These are phyloP conservation scores for Netelia fuscicornis DNA, from an alignment of 2,888 invertebrate genomes.

Conservation along the genomic window DNA sequence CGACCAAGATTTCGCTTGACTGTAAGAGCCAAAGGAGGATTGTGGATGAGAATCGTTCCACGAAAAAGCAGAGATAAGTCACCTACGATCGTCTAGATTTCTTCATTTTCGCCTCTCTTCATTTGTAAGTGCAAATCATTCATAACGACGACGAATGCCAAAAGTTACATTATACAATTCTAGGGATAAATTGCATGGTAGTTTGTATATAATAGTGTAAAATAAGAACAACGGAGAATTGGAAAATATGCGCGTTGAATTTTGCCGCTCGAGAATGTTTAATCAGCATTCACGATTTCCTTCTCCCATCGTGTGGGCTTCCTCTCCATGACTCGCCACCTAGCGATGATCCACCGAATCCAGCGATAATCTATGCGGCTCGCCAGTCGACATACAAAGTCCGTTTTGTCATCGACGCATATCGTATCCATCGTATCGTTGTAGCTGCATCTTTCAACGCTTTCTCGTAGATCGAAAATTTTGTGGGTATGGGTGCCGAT, in stretches of 20 bases:
- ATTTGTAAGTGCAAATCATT: not conserved
- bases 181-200: not conserved
- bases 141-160: not conserved
- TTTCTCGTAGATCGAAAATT: not conserved
- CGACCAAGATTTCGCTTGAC: conserved; percentile 86
- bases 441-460: not conserved
- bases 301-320: conserved; percentile 23
- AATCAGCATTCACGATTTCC: conserved; percentile 16
- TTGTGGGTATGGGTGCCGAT: conserved; percentile 30
- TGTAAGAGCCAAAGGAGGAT: conserved; percentile 86
- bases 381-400: conserved; percentile 28
- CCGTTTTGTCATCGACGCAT: conserved; percentile 1
- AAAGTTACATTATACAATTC: not conserved
- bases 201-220: not conserved
- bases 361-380: conserved; percentile 16
- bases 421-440: not conserved
- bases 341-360: conserved; percentile 42
- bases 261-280: conserved; percentile 15
- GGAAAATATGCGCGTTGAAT: conserved; percentile 12
- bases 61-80: conserved; percentile 69
- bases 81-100: not conserved
- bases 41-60: conserved; percentile 86
- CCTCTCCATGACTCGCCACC: conserved; percentile 16
- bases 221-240: not conserved
- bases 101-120: not conserved